Percentiles rank a stretch among this genome's conserved stretches.
These are phyloP conservation scores for Magallana angulata DNA, from an alignment of 1,140 invertebrate species.

Conservation along the genomic window DNA sequence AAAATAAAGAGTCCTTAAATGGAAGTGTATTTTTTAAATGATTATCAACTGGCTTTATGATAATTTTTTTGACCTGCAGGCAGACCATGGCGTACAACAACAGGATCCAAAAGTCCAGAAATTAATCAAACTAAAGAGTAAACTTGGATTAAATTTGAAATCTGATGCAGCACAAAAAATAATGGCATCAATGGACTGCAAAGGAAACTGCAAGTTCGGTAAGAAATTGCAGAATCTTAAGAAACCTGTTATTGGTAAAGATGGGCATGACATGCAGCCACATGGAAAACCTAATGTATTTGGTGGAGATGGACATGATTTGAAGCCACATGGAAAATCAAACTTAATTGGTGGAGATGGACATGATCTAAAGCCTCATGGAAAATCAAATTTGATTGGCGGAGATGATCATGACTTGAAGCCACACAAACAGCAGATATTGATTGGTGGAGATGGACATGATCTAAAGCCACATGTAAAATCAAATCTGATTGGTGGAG, in stretches of 20 bases:
- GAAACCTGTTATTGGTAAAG: slow-evolving; percentile 21
- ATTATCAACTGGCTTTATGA: too few species aligned
- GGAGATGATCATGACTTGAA: slow-evolving; percentile 54
- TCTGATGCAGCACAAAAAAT: slow-evolving; percentile 2
- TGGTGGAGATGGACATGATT: slow-evolving; percentile 8
- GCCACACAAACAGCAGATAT: background rate
- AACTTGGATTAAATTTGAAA: slow-evolving; percentile 18
- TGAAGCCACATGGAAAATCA: slow-evolving; percentile 14
- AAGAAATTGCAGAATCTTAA: background rate
- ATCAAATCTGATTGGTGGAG: slow-evolving; percentile 40
- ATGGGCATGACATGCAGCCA: slow-evolving; percentile 53
- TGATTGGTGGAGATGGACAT: slow-evolving; percentile 57
- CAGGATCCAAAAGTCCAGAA: background rate
- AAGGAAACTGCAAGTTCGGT: background rate
- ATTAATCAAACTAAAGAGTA: background rate
- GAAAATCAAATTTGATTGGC: slow-evolving; percentile 32
- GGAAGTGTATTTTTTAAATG: too few species aligned
- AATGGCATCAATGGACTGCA: background rate
- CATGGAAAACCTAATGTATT: slow-evolving; percentile 34
- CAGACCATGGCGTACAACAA: background rate
- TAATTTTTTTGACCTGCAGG: background rate
- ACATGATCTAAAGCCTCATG: slow-evolving; percentile 52
- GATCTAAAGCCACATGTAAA: slow-evolving; percentile 42
- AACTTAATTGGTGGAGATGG: slow-evolving; percentile 48
- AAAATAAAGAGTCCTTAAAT: too few species aligned